Evolutionary conservation across 2,888 invertebrate species (phyloP).

Genomic region (Ferrisia virgata): DNA sequence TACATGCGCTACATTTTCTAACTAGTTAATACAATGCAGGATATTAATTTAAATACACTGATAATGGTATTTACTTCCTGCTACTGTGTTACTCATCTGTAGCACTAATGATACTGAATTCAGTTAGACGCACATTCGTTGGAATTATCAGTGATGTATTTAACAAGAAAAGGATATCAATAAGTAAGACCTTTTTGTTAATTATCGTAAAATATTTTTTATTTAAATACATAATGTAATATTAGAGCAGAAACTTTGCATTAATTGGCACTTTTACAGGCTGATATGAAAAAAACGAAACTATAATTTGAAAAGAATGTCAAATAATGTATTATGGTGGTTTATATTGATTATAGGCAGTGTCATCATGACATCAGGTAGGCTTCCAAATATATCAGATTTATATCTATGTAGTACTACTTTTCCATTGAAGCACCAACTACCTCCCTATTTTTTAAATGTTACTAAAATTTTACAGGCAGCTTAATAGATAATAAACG

Average conservation of each 20-base stretch:
- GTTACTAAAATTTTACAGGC: background rate
- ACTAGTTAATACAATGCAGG: background rate
- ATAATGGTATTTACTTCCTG: background rate
- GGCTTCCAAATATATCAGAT: slow-evolving; percentile 36
- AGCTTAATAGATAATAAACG: slow-evolving; percentile 34
- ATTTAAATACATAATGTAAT: background rate
- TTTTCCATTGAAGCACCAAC: too few species aligned
- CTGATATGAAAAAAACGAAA: background rate
- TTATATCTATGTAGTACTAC: background rate
- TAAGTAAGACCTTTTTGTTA: background rate
- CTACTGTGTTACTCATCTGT: background rate
- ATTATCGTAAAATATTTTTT: background rate
- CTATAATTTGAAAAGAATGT: background rate
- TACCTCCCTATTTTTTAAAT: background rate
- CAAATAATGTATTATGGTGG: slow-evolving; percentile 39
- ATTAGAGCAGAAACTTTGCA: background rate
- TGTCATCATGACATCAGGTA: slow-evolving; percentile 50
- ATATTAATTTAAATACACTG: background rate
- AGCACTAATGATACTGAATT: background rate
- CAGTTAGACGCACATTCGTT: background rate
- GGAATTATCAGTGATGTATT: background rate
- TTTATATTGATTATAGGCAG: background rate
- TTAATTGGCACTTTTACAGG: background rate
- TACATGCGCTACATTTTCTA: slow-evolving; percentile 12
- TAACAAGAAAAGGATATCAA: background rate